These are phyloP conservation scores for Microplitis mediator DNA, from an alignment of 1,140 invertebrate species.

Conservation along the genomic window DNA sequence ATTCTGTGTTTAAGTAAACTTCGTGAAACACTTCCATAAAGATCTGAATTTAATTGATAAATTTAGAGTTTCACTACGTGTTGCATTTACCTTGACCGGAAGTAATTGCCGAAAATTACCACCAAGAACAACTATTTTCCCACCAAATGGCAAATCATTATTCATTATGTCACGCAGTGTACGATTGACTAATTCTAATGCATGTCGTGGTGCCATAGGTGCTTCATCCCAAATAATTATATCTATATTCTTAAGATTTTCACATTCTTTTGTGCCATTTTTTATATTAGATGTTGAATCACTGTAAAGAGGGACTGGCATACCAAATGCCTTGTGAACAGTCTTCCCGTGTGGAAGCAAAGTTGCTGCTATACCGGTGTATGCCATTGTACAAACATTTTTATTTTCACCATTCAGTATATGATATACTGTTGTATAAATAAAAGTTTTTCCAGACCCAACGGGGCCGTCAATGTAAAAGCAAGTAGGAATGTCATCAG, in stretches of 20 bases:
- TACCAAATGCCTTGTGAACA: background rate
- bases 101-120: background rate
- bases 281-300: background rate
- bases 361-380: background rate
- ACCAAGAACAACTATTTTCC: background rate
- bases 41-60: background rate
- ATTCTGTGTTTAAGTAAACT: background rate
- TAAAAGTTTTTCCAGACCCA: background rate
- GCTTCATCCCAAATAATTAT: background rate
- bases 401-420: background rate
- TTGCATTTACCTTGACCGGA: too few relatives aligned
- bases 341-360: background rate
- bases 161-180: background rate
- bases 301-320: background rate
- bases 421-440: background rate
- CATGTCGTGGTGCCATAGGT: background rate
- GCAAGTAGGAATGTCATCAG: background rate
- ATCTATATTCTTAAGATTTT: constrained; percentile 1
- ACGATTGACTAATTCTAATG: background rate
- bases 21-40: background rate
- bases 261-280: background rate
- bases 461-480: background rate
- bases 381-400: background rate
- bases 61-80: background rate
- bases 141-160: background rate